Evolutionary conservation across 2,113 vertebrate genomes (phyloP).

Genomic region (Hymenochirus boettgeri): DNA sequence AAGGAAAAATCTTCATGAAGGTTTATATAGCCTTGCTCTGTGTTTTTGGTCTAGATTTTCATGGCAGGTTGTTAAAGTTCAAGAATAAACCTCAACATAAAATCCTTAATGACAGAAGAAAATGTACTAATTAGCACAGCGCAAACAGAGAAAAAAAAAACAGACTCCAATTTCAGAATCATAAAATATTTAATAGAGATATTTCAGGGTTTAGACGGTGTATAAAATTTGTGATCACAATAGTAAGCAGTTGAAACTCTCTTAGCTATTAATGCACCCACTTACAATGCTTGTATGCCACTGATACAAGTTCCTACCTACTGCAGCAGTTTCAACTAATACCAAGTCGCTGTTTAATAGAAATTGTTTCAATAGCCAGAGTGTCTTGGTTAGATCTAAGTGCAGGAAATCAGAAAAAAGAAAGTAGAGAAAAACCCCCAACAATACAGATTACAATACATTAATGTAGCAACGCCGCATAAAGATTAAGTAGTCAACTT

Average conservation of each 20-base stretch:
- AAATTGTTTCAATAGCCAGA: conserved; percentile 68
- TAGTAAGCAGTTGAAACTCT: conserved; percentile 82
- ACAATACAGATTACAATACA: conserved; percentile 82
- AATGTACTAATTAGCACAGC: conserved; percentile 49
- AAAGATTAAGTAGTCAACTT: conserved; percentile 88
- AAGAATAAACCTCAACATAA: no score
- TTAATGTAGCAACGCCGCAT: conserved; percentile 85
- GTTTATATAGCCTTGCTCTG: no score
- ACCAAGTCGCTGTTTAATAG: conserved; percentile 70
- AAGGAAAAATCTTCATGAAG: no score
- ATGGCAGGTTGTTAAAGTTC: no score
- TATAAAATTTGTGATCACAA: conserved; percentile 99
- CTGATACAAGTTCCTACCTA: conserved; percentile 77
- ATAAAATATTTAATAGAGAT: conserved; percentile 99
- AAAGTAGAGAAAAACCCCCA: background rate
- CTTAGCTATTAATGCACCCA: conserved; percentile 70
- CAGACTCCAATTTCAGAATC: conserved; percentile 71
- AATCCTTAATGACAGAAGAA: no score
- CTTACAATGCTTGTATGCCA: conserved; percentile 64
- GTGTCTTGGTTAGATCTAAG: conserved; percentile 69
- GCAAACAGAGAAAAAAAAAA: conserved; percentile 49
- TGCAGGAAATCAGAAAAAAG: conserved; percentile 66
- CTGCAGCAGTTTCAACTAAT: conserved; percentile 79
- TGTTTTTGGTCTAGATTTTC: no score
- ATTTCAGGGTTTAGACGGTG: conserved; percentile 92